A percentile compares a stretch with the other conserved stretches of the same genome.
Conservation (phyloP, 2,888 invertebrate genomes). For the Lordiphosa andalusiaca region DNA sequence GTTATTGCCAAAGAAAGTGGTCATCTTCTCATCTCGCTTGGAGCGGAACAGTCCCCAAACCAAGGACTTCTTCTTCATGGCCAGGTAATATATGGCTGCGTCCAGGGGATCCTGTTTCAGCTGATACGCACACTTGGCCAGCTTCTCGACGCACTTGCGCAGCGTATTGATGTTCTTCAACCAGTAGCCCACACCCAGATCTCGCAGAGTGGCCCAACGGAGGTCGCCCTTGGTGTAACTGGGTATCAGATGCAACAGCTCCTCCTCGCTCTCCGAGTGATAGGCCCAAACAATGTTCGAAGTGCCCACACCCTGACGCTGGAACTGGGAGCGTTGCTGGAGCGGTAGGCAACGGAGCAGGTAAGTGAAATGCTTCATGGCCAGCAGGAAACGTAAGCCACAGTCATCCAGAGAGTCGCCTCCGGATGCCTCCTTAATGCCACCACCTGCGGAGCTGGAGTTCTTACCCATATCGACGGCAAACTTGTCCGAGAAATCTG, state of each 20-base stretch:
- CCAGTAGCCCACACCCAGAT: conserved; percentile 98
- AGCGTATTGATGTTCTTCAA: conserved; percentile 90
- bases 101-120: conserved; percentile 96
- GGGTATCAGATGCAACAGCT: conserved; percentile 93
- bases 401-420: conserved; percentile 97
- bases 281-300: conserved; percentile 99
- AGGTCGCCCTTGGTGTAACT: conserved; percentile 91
- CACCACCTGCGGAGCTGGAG: conserved; percentile 80
- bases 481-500: conserved; percentile 91
- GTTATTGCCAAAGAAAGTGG: conserved; percentile 96
- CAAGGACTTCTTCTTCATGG: conserved; percentile 98
- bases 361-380: conserved; percentile 99
- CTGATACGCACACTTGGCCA: conserved; percentile 97
- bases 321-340: conserved; percentile 91
- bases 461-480: conserved; percentile 85
- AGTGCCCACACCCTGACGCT: conserved; percentile 91
- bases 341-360: conserved; percentile 95
- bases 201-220: conserved; percentile 94
- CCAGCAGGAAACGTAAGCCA: conserved; percentile 95
- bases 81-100: conserved; percentile 97
- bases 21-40: conserved; percentile 94
- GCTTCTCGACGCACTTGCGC: conserved; percentile 91
- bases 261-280: conserved; percentile 98
- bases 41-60: conserved; percentile 97
- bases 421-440: conserved; percentile 30